Evolutionary conservation across 1,140 invertebrate genomes (phyloP).

Genomic region (Pseudomyrmex dendroicus): DNA sequence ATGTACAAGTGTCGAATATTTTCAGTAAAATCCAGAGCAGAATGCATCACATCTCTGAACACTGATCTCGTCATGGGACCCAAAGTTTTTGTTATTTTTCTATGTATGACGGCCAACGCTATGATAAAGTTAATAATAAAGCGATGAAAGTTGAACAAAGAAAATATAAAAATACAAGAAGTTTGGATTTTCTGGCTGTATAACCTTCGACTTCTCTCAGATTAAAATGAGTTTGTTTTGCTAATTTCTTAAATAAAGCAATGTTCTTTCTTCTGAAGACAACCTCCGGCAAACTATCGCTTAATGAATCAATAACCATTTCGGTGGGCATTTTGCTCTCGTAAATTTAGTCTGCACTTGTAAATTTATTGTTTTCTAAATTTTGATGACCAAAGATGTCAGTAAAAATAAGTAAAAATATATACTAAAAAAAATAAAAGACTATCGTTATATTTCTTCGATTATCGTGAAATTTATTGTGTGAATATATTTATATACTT

Average conservation of each 20-base stretch:
- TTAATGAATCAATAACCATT: constrained; percentile 73
- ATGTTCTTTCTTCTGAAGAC: constrained; percentile 79
- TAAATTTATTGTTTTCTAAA: constrained; percentile 54
- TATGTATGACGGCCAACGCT: constrained; percentile 80
- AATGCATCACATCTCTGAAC: constrained; percentile 90
- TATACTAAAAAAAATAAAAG: constrained; percentile 7
- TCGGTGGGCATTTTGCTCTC: constrained; percentile 75
- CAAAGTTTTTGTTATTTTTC: constrained; percentile 77
- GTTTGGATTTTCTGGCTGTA: not conserved
- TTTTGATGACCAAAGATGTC: not conserved
- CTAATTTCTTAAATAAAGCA: constrained; percentile 75
- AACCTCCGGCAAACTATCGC: constrained; percentile 72
- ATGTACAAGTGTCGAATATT: constrained; percentile 87
- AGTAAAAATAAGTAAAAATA: not conserved
- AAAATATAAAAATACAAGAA: not conserved
- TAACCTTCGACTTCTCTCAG: constrained; percentile 84
- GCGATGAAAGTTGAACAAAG: not conserved
- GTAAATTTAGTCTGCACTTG: constrained; percentile 45
- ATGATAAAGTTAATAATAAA: constrained; percentile 27
- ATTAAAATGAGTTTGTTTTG: constrained; percentile 82
- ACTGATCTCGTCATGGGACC: constrained; percentile 84
- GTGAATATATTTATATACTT: not conserved
- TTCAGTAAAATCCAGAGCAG: constrained; percentile 90
- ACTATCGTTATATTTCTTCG: constrained; percentile 5
- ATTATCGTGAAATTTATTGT: too few species aligned